Base-by-base conservation (phyloP, 1,140 invertebrate genomes). In the Pseudomyrmex gracilis region DNA sequence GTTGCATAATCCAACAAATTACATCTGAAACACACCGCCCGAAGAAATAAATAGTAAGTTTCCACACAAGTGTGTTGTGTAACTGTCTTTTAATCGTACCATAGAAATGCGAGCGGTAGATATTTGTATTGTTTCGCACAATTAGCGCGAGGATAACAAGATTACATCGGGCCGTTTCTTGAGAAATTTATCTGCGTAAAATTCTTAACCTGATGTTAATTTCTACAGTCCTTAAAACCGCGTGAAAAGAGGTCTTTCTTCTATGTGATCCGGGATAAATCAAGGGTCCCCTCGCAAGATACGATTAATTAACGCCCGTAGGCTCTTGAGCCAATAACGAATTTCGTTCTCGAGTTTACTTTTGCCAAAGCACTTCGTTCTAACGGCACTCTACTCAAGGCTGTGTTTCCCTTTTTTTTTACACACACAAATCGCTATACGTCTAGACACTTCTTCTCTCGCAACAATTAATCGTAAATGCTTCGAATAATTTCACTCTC, bases 241-340 rank as follows among this genome's bases (percentile, higher is more conserved):
- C 10, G 2, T 68, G 43, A 58, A 70, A 20, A 24, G 34, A 12
- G 20, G 5, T 58, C 17, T 70, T 55, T 68, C 7, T 34, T 58
- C 24, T 45, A 10, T 9, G 43, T 43, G 51, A 57, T 78, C 9
- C 20, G 2, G 0, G 24, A 51, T 67, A 68, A 78, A 68, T 13
- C 34, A 10, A 78, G 45, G 12, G 22, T 57, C 55, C 51, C 20
- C 15, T 57, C 13, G 17, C 34, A 53, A 70, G 15, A 10, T 45
- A 22, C 9, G 34, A 70, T 47, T 70, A 71, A 71, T 71, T 71
- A 78, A 77, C n/a, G 70, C 15, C 20, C 64, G 2, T 15, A 47
- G 20, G 34, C 24, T 78, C 20, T 58, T 57, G 20, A 70, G 17
- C 20, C 9, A 34, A 78, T 70, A 78, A 78, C 20, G 43, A 78